These are phyloP conservation scores for Xenops minutus DNA, from an alignment of 2,797 vertebrate species.

Conservation along the genomic window DNA sequence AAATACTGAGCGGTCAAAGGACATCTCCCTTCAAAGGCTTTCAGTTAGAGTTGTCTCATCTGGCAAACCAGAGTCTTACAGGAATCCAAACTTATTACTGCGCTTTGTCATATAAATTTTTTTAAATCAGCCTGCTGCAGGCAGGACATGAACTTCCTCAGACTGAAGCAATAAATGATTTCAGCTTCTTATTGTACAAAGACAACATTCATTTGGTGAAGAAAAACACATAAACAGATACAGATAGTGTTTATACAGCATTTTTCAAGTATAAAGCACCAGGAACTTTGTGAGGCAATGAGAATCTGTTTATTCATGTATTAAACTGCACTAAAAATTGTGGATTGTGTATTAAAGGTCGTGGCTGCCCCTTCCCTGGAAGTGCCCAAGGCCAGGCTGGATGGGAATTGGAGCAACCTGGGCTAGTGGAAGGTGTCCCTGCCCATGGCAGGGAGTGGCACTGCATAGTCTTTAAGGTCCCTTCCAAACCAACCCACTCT, in stretches of 20 bases:
- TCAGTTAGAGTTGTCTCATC: background rate
- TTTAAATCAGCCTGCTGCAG: background rate
- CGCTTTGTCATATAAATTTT: background rate
- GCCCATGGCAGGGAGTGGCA: background rate
- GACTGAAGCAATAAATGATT: slow-evolving; percentile 11
- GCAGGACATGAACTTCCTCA: slow-evolving; percentile 2
- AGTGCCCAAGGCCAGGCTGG: background rate
- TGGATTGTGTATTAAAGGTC: background rate
- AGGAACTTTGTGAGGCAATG: background rate
- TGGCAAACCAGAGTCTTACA: background rate
- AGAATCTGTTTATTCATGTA: background rate
- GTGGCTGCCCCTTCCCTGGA: background rate
- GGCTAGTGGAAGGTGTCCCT: background rate
- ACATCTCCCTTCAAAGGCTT: background rate
- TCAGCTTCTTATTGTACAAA: background rate
- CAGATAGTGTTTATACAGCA: background rate
- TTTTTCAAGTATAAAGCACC: background rate
- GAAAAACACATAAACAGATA: background rate
- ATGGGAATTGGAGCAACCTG: background rate
- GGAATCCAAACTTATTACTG: background rate
- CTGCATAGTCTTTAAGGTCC: background rate
- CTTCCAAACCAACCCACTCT: background rate
- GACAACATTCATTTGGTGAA: background rate
- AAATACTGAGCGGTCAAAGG: background rate
- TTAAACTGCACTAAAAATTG: background rate